phyloP scores from a whole-genome alignment of 2,113 vertebrate species.

The Colius striatus region DNA sequence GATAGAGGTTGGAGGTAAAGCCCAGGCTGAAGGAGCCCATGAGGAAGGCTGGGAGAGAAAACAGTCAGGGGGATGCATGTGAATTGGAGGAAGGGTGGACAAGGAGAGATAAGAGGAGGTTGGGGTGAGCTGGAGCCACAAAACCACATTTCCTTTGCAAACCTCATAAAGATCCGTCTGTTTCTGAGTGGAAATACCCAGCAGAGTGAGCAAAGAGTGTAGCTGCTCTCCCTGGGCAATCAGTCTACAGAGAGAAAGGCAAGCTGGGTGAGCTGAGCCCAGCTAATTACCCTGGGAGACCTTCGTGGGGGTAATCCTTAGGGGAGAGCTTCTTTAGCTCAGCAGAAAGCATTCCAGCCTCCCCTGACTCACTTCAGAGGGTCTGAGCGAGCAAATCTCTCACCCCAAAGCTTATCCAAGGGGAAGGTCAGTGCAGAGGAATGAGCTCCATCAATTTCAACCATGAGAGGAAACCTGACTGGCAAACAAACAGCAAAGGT shows the following conservation, averaged over 20 bases:
- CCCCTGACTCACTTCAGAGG: neutral
- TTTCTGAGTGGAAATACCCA: rapidly evolving
- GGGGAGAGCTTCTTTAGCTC: neutral
- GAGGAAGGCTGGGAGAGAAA: neutral
- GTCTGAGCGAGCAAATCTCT: neutral
- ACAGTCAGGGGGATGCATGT: neutral
- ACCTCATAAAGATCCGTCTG: neutral
- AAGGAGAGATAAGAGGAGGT: neutral
- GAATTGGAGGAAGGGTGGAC: neutral
- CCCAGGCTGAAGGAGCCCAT: neutral
- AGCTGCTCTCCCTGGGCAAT: neutral
- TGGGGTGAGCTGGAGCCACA: neutral
- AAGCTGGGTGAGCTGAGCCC: neutral
- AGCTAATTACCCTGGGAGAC: neutral
- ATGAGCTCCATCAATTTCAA: neutral
- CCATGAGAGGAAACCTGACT: neutral
- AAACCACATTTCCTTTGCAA: neutral
- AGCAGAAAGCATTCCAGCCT: neutral
- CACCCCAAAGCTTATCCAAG: neutral
- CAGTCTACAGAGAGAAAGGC: neutral
- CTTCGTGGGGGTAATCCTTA: neutral
- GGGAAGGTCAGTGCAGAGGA: neutral
- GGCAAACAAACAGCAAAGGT: neutral
- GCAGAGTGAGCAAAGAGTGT: neutral
- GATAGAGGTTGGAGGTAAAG: neutral